Evolutionary conservation across 1,140 invertebrate species (phyloP), one percentile per base, ranked within the genome.

Genomic region (Acromyrmex echinatior): DNA sequence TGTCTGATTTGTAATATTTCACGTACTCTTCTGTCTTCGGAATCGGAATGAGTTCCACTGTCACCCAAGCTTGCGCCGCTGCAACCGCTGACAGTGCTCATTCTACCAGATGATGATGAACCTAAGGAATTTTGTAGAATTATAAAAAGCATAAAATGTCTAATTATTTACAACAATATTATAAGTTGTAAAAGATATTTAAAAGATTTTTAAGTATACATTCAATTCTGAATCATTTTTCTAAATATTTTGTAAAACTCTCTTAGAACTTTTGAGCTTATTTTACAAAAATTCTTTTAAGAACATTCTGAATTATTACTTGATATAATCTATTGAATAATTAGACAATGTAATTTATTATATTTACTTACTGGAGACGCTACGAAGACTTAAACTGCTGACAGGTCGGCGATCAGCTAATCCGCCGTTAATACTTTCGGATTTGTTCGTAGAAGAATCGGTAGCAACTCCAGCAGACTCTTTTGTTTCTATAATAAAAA

Each of bases 31-130:
- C 97, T 96, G 35, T 98, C 97, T 87, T 98, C 98, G 79, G 97
- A 96, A 92, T 98, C 98, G 0, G 98, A 98, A 93, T 98, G 97
- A 0, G 97, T 98, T 74, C 98, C 98, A 92, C 97, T 98, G 90
- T 98, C 98, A 0, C 97, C 97, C 0, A 98, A 95, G 91, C 97
- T 98, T 28, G 97, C 97, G 2, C 97, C 97, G 91, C 97, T 98
- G 85, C 97, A 96, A 10, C 96, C 96, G 92, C 97, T 97, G 0
- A 96, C 97, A 2, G 97, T 97, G 91, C 97, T 98, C 88, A 98
- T 96, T 45, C 98, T 96, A 3, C 97, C 97, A 6, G 97, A 98
- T 0, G 97, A 98, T 1, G 96, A 96, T 18, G 97, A 98, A 95
- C 97, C 97, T 97, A 76, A 35, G 86, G 92, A 71, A 49, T 79